phyloP scores from a whole-genome alignment of 1,140 invertebrate genomes.

The Mya arenaria region DNA sequence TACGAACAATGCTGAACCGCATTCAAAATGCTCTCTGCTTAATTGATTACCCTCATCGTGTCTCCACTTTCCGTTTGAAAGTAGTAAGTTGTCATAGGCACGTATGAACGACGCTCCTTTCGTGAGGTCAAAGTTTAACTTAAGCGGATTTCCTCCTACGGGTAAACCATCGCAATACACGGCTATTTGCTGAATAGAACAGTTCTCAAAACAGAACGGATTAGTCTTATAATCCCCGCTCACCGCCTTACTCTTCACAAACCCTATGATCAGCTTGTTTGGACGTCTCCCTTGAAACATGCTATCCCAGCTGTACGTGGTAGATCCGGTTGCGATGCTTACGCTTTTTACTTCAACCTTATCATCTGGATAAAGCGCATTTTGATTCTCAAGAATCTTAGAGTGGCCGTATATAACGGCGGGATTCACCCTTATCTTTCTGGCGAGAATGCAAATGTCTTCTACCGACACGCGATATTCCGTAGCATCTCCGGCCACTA shows the following conservation, averaged over 20 bases:
- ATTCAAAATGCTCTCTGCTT: neutral
- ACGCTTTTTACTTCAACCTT: neutral
- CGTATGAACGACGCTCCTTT: neutral
- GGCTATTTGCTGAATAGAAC: conserved; percentile 18
- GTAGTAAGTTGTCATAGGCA: neutral
- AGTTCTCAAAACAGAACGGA: conserved; percentile 22
- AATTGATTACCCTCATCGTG: conserved; percentile 10
- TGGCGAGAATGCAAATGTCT: conserved; percentile 24
- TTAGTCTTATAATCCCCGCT: conserved; percentile 30
- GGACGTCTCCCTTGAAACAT: conserved; percentile 33
- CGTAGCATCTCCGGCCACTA: conserved; percentile 1
- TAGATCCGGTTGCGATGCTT: conserved; percentile 28
- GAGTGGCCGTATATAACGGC: conserved; percentile 23
- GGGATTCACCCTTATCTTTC: conserved; percentile 9
- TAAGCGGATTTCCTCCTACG: conserved; percentile 27
- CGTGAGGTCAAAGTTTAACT: conserved; percentile 20
- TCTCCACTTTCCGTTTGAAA: conserved; percentile 5
- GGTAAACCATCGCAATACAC: conserved; percentile 24
- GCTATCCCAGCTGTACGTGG: conserved; percentile 11
- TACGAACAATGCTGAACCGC: neutral
- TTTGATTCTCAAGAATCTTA: conserved; percentile 17
- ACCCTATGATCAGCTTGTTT: conserved; percentile 7
- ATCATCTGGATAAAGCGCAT: conserved; percentile 32
- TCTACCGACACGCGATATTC: conserved; percentile 17
- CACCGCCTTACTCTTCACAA: conserved; percentile 31